Conservation (phyloP, 2,888 invertebrate species). For the Tachina grossa region DNA sequence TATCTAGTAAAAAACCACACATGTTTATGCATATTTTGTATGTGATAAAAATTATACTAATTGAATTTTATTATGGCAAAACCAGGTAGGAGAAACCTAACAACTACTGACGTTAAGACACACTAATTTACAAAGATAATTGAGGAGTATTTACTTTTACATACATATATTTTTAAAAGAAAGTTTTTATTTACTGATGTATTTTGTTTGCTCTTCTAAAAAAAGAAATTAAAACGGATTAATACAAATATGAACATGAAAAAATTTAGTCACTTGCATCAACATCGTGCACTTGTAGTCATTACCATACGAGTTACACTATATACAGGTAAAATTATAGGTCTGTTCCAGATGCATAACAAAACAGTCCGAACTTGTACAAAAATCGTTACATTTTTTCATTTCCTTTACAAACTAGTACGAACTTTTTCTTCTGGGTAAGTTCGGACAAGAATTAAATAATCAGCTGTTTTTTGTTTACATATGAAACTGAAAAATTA, state of each 20-base stretch:
- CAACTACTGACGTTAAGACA: conserved; percentile 25
- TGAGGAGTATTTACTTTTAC: conserved; percentile 27
- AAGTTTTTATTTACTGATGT: conserved; percentile 49
- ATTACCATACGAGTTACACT: conserved; percentile 38
- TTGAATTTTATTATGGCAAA: conserved; percentile 67
- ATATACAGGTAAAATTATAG: conserved; percentile 1
- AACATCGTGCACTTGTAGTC: conserved; percentile 32
- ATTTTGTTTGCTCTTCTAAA: conserved; percentile 24
- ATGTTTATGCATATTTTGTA: conserved; percentile 41
- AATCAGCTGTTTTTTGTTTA: too few relatives aligned
- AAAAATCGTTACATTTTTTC: too few relatives aligned
- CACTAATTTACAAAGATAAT: conserved; percentile 27
- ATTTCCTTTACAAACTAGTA: too few relatives aligned
- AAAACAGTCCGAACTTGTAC: too few relatives aligned
- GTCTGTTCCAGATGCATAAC: too few relatives aligned
- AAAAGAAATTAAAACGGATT: conserved; percentile 60
- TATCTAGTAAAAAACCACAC: conserved; percentile 8
- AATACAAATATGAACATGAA: conserved; percentile 49
- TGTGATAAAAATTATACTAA: conserved; percentile 43
- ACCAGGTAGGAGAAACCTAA: conserved; percentile 50
- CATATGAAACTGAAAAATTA: too few relatives aligned
- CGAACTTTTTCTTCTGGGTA: too few relatives aligned
- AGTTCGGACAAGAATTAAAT: too few relatives aligned
- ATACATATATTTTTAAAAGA: conserved; percentile 46
- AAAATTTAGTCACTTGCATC: conserved; percentile 46